A percentile compares a stretch with the other conserved stretches of the same genome.
Evolutionary conservation across 2,113 vertebrate genomes (phyloP).

Genomic region (Pygathrix nemaeus): DNA sequence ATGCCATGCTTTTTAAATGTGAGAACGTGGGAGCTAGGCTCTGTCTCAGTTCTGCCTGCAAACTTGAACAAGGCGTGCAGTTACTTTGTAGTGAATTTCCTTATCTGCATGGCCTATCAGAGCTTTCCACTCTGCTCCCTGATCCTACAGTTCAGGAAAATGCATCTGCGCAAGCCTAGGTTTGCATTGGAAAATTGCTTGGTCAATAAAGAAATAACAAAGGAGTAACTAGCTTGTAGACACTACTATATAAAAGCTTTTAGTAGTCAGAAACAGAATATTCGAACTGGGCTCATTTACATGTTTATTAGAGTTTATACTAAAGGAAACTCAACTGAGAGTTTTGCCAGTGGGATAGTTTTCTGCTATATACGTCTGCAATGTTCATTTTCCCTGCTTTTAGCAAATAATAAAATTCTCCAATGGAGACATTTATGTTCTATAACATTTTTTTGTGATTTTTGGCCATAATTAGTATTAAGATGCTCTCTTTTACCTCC

Average conservation of each 20-base stretch:
- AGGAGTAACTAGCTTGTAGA: background rate
- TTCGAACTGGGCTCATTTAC: background rate
- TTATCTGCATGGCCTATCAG: fast-evolving
- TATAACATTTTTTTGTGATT: background rate
- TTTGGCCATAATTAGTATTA: background rate
- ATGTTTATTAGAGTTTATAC: background rate
- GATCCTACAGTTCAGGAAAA: too few species aligned
- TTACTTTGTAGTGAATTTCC: fast-evolving
- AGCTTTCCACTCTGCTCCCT: fast-evolving
- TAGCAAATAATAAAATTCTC: background rate
- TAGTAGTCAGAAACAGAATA: background rate
- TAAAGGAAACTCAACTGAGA: background rate
- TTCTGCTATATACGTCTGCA: background rate
- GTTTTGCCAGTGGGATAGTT: background rate
- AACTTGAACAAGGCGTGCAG: fast-evolving
- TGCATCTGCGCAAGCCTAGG: background rate
- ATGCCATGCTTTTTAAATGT: too few species aligned
- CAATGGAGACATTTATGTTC: background rate
- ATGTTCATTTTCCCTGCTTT: background rate
- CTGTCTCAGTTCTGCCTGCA: fast-evolving
- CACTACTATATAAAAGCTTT: background rate
- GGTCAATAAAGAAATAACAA: background rate
- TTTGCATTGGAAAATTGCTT: too few species aligned
- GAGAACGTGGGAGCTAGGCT: background rate
- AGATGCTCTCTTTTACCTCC: background rate